These are phyloP conservation scores for Eilema griseolum DNA, from an alignment of 2,888 invertebrate species.

Conservation along the genomic window DNA sequence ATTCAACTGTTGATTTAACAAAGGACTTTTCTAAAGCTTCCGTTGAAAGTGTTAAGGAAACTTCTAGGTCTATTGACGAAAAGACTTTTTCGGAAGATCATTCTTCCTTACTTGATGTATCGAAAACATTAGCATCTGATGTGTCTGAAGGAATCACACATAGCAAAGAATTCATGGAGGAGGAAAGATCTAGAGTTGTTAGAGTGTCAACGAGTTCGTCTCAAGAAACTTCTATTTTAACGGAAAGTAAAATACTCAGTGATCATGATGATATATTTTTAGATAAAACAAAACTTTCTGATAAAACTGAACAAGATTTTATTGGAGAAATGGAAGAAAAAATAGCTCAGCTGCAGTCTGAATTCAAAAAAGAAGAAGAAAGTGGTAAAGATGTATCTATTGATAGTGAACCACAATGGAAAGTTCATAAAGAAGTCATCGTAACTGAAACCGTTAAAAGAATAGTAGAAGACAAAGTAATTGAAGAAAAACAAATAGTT, in stretches of 20 bases:
- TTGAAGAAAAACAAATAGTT: slow-evolving; percentile 35
- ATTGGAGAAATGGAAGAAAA: slow-evolving; percentile 69
- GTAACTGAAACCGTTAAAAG: slow-evolving; percentile 42
- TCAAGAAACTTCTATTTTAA: slow-evolving; percentile 78
- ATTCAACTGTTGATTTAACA: slow-evolving; percentile 80
- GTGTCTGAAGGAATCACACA: slow-evolving; percentile 77
- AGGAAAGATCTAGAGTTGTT: slow-evolving; percentile 73
- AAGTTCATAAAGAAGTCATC: slow-evolving; percentile 38
- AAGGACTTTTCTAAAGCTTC: slow-evolving; percentile 83
- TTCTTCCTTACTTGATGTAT: slow-evolving; percentile 77
- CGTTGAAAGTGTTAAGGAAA: slow-evolving; percentile 81
- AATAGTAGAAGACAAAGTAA: slow-evolving; percentile 48
- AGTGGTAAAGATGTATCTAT: slow-evolving; percentile 40
- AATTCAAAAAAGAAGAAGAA: slow-evolving; percentile 67
- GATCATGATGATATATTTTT: slow-evolving; percentile 73
- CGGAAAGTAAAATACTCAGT: slow-evolving; percentile 78
- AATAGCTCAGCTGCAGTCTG: slow-evolving; percentile 65
- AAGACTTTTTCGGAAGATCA: slow-evolving; percentile 84
- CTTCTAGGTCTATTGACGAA: slow-evolving; percentile 80
- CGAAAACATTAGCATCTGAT: slow-evolving; percentile 84
- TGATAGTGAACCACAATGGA: slow-evolving; percentile 35
- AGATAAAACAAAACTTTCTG: slow-evolving; percentile 64
- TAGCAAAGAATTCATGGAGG: slow-evolving; percentile 77
- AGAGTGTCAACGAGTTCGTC: slow-evolving; percentile 75
- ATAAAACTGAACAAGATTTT: slow-evolving; percentile 66